A percentile compares a stretch with the other conserved stretches of the same genome.
phyloP scores from a whole-genome alignment of 2,797 vertebrate genomes.

The Notolepis coatsorum region DNA sequence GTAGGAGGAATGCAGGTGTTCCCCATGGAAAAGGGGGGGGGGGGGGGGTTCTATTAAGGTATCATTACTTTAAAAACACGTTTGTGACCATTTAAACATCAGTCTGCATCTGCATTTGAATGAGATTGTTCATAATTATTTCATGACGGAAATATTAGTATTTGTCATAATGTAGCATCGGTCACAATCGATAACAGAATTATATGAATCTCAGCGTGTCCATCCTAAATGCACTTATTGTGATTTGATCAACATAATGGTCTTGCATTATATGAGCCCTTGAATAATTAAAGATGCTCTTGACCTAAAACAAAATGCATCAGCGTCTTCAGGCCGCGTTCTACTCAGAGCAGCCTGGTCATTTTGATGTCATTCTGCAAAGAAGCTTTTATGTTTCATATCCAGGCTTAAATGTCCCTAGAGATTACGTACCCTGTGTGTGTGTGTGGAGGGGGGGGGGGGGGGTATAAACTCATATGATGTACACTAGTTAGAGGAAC shows the following conservation, averaged over 20 bases:
- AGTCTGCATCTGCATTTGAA: background rate
- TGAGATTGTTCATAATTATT: background rate
- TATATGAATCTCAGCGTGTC: slow-evolving; percentile 17
- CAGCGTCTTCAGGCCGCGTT: slow-evolving; percentile 24
- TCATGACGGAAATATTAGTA: slow-evolving; percentile 17
- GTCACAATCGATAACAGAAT: slow-evolving; percentile 6
- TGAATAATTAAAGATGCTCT: slow-evolving; percentile 54
- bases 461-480: too few relatives aligned
- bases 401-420: background rate
- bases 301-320: slow-evolving; percentile 41
- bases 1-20: too few relatives aligned
- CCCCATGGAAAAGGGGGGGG: too few relatives aligned
- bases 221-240: slow-evolving; percentile 26
- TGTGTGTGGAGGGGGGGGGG: too few relatives aligned
- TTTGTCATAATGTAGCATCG: slow-evolving; percentile 6
- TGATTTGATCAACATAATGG: slow-evolving; percentile 31
- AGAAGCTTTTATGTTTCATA: slow-evolving; percentile 23
- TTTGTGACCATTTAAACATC: slow-evolving; percentile 32
- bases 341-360: background rate
- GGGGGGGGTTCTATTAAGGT: slow-evolving; percentile 1
- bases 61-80: slow-evolving; percentile 13
- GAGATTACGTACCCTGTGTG: too few relatives aligned
- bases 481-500: too few relatives aligned
- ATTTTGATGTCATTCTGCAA: slow-evolving; percentile 10
- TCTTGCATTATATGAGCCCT: background rate